These are phyloP conservation scores for Cyrtonyx montezumae DNA, from an alignment of 2,113 vertebrate species.

Conservation along the genomic window DNA sequence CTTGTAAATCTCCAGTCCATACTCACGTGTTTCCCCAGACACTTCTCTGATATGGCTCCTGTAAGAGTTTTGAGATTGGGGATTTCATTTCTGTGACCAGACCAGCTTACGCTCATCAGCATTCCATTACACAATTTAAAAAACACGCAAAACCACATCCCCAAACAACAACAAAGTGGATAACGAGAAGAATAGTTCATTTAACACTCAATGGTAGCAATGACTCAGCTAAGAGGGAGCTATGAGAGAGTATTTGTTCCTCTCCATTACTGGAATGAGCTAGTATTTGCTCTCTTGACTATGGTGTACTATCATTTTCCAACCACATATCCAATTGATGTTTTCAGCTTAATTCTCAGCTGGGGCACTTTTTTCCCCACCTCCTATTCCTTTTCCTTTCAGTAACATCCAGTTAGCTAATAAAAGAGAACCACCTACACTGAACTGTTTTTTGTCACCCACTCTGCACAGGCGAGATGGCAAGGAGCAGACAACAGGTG, in stretches of 20 bases:
- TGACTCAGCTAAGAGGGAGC: constrained; percentile 17
- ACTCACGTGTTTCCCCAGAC: background rate
- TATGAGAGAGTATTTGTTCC: background rate
- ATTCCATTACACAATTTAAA: background rate
- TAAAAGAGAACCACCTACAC: constrained; percentile 16
- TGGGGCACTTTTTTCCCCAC: background rate
- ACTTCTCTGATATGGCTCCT: background rate
- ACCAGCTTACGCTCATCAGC: background rate
- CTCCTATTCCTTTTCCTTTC: background rate
- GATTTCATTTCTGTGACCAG: background rate
- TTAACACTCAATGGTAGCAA: background rate
- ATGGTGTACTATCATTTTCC: background rate
- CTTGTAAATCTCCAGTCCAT: background rate
- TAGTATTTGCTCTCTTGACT: background rate
- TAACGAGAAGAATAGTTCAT: constrained; percentile 29
- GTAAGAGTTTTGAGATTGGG: background rate
- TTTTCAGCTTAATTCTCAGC: constrained; percentile 9
- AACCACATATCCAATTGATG: background rate
- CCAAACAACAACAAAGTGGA: background rate
- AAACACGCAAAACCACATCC: background rate
- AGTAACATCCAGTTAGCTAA: background rate
- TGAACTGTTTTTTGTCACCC: background rate
- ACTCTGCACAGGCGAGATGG: fast-evolving
- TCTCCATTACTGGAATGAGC: background rate
- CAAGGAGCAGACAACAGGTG: background rate